Evolutionary conservation across 1,140 invertebrate genomes (phyloP).

Genomic region (Hyposmocoma kahamanoa): DNA sequence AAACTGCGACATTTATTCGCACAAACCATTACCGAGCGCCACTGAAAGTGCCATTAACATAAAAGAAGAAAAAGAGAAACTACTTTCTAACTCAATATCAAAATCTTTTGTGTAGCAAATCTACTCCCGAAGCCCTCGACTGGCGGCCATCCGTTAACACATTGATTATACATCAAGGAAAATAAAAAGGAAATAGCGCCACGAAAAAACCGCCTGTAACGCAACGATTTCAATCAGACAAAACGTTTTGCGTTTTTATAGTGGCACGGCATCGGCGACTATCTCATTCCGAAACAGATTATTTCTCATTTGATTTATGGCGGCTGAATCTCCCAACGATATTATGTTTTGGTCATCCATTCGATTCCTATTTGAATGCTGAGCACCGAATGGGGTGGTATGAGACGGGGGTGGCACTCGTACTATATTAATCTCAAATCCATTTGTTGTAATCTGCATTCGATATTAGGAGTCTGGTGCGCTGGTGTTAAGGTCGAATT

Average conservation of each 20-base stretch:
- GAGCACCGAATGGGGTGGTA: conserved; percentile 63
- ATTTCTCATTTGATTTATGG: conserved; percentile 73
- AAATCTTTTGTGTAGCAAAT: conserved; percentile 70
- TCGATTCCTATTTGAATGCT: conserved; percentile 74
- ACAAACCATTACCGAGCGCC: conserved; percentile 51
- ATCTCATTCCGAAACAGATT: conserved; percentile 69
- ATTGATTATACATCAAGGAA: conserved; percentile 73
- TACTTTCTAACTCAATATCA: conserved; percentile 70
- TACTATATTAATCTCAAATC: conserved; percentile 73
- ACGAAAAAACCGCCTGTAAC: conserved; percentile 53
- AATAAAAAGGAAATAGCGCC: conserved; percentile 66
- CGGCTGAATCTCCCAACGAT: conserved; percentile 68
- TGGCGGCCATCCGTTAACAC: conserved; percentile 67
- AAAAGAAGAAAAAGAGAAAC: conserved; percentile 64
- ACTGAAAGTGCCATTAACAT: conserved; percentile 66
- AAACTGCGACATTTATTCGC: conserved; percentile 54
- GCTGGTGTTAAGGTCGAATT: conserved; percentile 48
- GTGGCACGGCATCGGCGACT: conserved; percentile 54
- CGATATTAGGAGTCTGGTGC: conserved; percentile 42
- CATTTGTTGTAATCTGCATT: conserved; percentile 66
- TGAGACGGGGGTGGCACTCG: conserved; percentile 64
- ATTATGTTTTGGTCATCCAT: conserved; percentile 74
- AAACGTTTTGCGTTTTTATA: conserved; percentile 72
- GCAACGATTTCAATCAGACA: conserved; percentile 70
- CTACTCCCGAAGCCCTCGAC: conserved; percentile 56